A percentile compares a stretch with the other conserved stretches of the same genome.
Evolutionary conservation across 2,113 vertebrate genomes (phyloP).

Genomic region (Entelurus aequoreus): DNA sequence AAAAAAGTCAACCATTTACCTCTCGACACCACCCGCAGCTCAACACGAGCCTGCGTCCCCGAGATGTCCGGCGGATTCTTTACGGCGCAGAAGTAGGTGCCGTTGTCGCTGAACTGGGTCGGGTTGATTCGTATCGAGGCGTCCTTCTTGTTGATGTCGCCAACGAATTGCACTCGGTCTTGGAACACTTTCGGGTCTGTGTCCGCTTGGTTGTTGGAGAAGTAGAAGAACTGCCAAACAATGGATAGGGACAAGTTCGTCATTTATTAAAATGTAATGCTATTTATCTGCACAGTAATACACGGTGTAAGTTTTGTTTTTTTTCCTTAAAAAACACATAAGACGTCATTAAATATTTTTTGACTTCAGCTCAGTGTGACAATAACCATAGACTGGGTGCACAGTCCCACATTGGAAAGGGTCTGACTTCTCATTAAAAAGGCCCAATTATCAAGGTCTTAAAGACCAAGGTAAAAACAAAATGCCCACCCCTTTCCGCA

Average conservation of each 20-base stretch:
- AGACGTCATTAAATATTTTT: no score
- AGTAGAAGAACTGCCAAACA: constrained; percentile 80
- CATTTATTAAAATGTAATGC: not conserved
- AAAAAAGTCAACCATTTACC: constrained; percentile 58
- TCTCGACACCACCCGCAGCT: constrained; percentile 85
- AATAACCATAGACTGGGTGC: no score
- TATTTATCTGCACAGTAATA: no score
- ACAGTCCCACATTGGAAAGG: no score
- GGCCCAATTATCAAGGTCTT: no score
- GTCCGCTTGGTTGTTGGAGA: constrained; percentile 69
- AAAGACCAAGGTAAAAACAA: no score
- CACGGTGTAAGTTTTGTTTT: no score
- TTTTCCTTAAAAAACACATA: no score
- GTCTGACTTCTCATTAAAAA: no score
- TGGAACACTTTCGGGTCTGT: constrained; percentile 71
- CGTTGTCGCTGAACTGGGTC: constrained; percentile 86
- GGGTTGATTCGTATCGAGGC: constrained; percentile 84
- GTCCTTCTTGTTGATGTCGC: constrained; percentile 89
- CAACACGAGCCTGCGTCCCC: constrained; percentile 73
- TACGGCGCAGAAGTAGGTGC: constrained; percentile 86
- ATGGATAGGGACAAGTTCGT: not conserved
- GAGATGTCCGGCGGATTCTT: constrained; percentile 85
- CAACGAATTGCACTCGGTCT: constrained; percentile 80
- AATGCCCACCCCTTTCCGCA: no score
- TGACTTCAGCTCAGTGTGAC: no score